Evolutionary conservation across 92 coral and sea anemone species (phyloP), one percentile per base, ranked within the genome.

Genomic region (Zoanthus sociatus): DNA sequence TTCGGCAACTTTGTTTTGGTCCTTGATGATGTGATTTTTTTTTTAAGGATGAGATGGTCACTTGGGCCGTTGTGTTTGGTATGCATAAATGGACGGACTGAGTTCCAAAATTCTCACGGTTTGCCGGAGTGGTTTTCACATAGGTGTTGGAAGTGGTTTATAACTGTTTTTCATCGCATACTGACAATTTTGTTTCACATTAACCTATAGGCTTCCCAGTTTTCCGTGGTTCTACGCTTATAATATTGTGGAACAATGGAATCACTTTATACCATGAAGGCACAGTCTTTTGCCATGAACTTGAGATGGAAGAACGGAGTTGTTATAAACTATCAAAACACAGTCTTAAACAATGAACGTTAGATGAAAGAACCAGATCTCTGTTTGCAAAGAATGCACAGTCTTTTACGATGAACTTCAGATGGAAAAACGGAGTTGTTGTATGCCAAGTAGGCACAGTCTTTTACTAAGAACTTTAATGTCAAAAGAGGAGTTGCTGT

Each of bases 61-160:
- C 37, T 71, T 13, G 86, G 73, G 15, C n/a, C 64, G 47, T 18
- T 30, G 55, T 61, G 54, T 71, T 71, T 86, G 54, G 26, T 26
- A 26, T 26, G 26, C 26, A 26, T 26, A 0, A 76, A 58, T 37
- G 83, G 89, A 58, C 83, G 47, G 42, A 86, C 8, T n/a, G 84
- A 58, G 46, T 73, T 86, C 89, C 84, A 76, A 53, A 86, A 77
- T 18, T 76, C 78, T 37, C 66, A 67, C 67, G 77, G 84, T 26
- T 63, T 86, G 13, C 76, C 78, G 20, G 84, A 73, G 77, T 73
- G 77, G 30, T 20, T 76, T 48, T 11, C 16, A 73, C 89, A 86
- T 61, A 86, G 84, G 4, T 46, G 76, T 33, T 86, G 47, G 68
- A 61, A 86, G 55, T 76, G 60, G 30, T 76, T 31, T 76, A 20